phyloP scores from a whole-genome alignment of 2,113 vertebrate species.

The Gobius niger region DNA sequence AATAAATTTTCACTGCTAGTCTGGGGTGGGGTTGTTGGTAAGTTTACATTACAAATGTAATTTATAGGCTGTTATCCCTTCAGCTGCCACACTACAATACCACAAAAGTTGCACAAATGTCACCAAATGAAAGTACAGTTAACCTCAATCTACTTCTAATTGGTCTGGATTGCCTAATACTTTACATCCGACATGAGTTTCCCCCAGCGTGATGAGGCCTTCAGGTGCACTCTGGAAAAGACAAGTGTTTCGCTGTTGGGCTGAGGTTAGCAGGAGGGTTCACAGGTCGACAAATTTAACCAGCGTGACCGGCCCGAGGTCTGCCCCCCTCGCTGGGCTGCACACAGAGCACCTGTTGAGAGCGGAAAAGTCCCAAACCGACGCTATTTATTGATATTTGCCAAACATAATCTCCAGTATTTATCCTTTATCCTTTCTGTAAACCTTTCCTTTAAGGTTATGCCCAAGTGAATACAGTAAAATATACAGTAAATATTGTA shows the following conservation, averaged over 20 bases:
- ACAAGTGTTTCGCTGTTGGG: slow-evolving; percentile 41
- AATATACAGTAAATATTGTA: background rate
- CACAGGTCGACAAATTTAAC: slow-evolving; percentile 47
- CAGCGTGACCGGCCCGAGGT: slow-evolving; percentile 39
- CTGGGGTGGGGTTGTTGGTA: too few relatives aligned
- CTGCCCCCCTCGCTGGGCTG: slow-evolving; percentile 34
- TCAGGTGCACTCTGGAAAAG: slow-evolving; percentile 35
- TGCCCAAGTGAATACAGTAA: background rate
- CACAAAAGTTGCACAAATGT: background rate
- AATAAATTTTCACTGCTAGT: too few relatives aligned
- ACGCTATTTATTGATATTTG: slow-evolving; percentile 25
- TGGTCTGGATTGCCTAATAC: background rate
- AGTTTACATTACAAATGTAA: too few relatives aligned
- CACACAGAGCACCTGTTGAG: slow-evolving; percentile 55
- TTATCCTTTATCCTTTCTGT: slow-evolving; percentile 6
- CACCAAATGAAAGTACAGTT: background rate
- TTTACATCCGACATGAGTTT: slow-evolving; percentile 1
- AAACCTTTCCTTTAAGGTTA: slow-evolving; percentile 53
- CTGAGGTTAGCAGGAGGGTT: slow-evolving; percentile 36
- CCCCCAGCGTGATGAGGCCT: slow-evolving; percentile 30
- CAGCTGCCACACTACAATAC: background rate
- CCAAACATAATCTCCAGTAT: slow-evolving; percentile 23
- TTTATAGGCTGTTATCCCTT: too few relatives aligned
- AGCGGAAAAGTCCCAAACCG: slow-evolving; percentile 24
- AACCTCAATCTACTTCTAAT: background rate